Base-by-base conservation (phyloP, 2,888 invertebrate genomes). In the Eilema depressum region DNA sequence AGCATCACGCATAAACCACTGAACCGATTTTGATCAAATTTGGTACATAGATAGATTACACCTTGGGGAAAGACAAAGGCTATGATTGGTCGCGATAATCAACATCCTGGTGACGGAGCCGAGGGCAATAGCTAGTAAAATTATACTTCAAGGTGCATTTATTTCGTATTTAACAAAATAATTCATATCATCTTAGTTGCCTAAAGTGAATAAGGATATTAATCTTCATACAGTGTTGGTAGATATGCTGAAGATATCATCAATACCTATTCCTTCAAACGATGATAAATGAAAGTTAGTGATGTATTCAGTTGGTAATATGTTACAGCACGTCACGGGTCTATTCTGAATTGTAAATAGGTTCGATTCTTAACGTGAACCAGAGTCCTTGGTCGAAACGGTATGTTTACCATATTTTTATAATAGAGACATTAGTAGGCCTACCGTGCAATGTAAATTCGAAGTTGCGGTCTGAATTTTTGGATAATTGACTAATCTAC, bases 221-320 rank as follows among this genome's bases (percentile, higher is more conserved):
- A 57, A 68, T 68, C 63, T 63, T 68, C 63, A 63, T 68, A 57
- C n/a, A 37, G 53, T n/a, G n/a, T 8, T 10, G 53, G 53, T n/a
- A 53, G 20, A 30, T 23, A n/a, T 61, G 25, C 63, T 68, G 56
- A 26, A 68, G 60, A 41, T 66, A 73, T 67, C 74, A 74, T 80
- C 63, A 77, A 77, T 74, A n/a, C n/a, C n/a, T n/a, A 74, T 74
- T 63, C 70, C 47, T 53, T 59, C 47, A 63, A 80, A 74, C 68
- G 47, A 80, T 64, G 69, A 66, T 69, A 71, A 66, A 66, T 69
- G 71, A 66, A 62, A 69, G 37, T 59, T 33, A 62, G 37, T 37
- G 14, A 69, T 71, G 26, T 62, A 61, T 62, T 30, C n/a, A 33
- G 56, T 30, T 26, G 20, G 60, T 33, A 64, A 25, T 64, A 73